Evolutionary conservation across 2,888 invertebrate genomes (phyloP).

Genomic region (Atherix ibis): DNA sequence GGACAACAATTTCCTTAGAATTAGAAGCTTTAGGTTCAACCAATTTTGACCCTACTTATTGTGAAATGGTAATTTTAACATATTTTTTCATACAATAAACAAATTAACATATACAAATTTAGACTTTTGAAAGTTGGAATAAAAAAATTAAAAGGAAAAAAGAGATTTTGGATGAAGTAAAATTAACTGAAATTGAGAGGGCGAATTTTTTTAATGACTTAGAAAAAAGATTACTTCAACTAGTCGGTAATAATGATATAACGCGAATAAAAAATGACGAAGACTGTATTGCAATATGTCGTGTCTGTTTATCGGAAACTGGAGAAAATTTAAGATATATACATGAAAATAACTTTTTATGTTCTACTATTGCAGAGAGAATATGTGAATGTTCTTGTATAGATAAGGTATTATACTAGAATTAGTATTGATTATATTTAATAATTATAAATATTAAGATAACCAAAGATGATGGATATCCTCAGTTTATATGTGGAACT

Average conservation of each 20-base stretch:
- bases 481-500: constrained; percentile 10
- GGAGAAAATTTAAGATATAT: too few relatives aligned
- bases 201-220: constrained; percentile 7
- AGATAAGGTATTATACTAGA: not conserved
- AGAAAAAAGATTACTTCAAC: constrained; percentile 6
- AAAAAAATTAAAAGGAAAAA: constrained; percentile 11
- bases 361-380: constrained; percentile 8
- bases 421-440: too few relatives aligned
- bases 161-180: constrained; percentile 8
- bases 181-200: constrained; percentile 5
- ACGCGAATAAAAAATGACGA: too few relatives aligned
- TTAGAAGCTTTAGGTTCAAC: constrained; percentile 8
- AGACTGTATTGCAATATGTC: too few relatives aligned
- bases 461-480: constrained; percentile 10
- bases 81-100: too few relatives aligned
- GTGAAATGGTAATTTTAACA: constrained; percentile 8
- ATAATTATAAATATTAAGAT: too few relatives aligned
- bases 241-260: constrained; percentile 6
- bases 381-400: not conserved
- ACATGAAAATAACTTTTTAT: constrained; percentile 8
- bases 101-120: too few relatives aligned
- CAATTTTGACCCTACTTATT: constrained; percentile 6
- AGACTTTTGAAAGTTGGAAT: constrained; percentile 10
- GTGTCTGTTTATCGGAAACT: too few relatives aligned
- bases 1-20: constrained; percentile 10